phyloP scores from a whole-genome alignment of 1,140 invertebrate genomes.

The Musca vetustissima region DNA sequence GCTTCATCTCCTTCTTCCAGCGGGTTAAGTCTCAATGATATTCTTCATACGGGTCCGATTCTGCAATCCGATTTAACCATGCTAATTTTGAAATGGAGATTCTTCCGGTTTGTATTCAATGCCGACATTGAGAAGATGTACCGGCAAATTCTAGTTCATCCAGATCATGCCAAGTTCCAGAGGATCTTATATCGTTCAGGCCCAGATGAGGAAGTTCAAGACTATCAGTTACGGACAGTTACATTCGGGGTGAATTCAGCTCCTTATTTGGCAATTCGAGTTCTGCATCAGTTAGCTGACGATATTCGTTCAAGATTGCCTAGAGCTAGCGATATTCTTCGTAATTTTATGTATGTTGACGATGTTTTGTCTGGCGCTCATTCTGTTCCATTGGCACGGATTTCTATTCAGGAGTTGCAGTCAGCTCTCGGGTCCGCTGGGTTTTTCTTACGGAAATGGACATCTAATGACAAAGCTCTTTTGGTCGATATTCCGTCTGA shows the following conservation, averaged over 20 bases:
- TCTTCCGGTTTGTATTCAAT: neutral
- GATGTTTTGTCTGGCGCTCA: conserved; percentile 20
- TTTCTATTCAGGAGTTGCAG: neutral
- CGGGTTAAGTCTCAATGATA: neutral
- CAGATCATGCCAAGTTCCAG: neutral
- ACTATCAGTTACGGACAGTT: neutral
- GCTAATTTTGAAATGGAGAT: neutral
- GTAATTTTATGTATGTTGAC: conserved; percentile 4
- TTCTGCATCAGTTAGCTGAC: neutral
- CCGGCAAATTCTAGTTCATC: neutral
- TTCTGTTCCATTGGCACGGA: neutral
- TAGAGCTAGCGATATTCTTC: neutral
- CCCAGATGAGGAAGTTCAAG: neutral
- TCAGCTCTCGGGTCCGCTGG: neutral
- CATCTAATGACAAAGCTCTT: conserved; percentile 5
- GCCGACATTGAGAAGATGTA: conserved; percentile 1
- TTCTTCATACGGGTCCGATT: neutral
- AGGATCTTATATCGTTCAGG: no score
- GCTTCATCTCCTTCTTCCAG: conserved; percentile 15
- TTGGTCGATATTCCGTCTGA: neutral
- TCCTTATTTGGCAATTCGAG: neutral
- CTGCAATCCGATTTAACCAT: neutral
- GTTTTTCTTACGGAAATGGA: no score
- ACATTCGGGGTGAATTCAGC: neutral
- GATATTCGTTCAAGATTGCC: neutral